These are phyloP conservation scores for Drosophila flavopinicola DNA, from an alignment of 2,888 invertebrate genomes.

Conservation along the genomic window DNA sequence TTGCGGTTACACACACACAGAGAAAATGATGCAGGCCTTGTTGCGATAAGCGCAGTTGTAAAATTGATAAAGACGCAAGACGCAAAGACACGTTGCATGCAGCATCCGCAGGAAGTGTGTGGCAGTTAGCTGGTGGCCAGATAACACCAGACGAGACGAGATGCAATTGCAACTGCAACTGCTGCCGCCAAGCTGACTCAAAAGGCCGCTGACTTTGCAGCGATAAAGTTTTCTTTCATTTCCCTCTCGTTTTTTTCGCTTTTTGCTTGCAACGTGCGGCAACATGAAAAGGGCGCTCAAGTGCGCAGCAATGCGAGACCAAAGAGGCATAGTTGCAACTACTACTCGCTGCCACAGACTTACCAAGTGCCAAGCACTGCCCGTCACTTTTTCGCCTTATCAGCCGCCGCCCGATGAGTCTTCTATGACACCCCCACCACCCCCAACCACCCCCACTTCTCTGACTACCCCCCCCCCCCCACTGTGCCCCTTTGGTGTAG, in stretches of 20 bases:
- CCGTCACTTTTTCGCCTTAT: constrained; percentile 64
- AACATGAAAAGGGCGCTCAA: constrained; percentile 43
- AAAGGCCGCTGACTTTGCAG: constrained; percentile 47
- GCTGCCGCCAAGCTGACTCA: constrained; percentile 49
- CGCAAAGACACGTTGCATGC: constrained; percentile 51
- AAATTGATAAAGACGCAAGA: constrained; percentile 57
- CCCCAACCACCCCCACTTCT: neutral
- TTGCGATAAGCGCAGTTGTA: constrained; percentile 58
- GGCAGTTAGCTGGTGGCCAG: constrained; percentile 23
- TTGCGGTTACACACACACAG: constrained; percentile 43
- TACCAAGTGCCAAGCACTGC: constrained; percentile 65
- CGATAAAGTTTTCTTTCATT: constrained; percentile 31
- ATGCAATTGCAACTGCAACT: too few species aligned
- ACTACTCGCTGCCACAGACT: constrained; percentile 7
- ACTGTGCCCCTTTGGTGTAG: constrained; percentile 15
- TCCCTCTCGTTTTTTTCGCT: neutral
- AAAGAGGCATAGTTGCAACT: constrained; percentile 39
- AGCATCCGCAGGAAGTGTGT: constrained; percentile 60
- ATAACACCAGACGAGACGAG: constrained; percentile 51
- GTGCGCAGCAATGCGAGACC: constrained; percentile 49
- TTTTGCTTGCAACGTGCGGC: constrained; percentile 47
- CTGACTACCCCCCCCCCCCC: neutral
- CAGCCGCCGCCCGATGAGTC: constrained; percentile 32
- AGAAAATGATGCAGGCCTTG: constrained; percentile 46
- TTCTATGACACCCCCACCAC: constrained; percentile 1